These are phyloP conservation scores for Heliconius erato DNA, from an alignment of 2,888 invertebrate species.

Conservation along the genomic window DNA sequence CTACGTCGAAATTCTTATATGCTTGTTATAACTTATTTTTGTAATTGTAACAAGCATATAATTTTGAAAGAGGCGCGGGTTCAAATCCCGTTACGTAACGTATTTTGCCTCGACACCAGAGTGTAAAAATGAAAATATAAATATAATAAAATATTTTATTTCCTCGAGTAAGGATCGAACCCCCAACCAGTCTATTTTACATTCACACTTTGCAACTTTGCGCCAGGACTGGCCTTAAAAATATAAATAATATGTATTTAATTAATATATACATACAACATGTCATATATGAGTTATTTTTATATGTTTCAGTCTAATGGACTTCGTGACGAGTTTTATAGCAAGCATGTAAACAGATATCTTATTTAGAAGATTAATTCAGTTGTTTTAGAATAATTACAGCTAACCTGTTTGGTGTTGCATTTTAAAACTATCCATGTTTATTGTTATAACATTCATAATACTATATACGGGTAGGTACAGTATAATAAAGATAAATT, in stretches of 20 bases:
- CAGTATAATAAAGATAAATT: neutral
- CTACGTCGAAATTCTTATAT: too few relatives aligned
- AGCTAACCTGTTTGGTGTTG: constrained; percentile 19
- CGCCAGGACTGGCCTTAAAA: too few relatives aligned
- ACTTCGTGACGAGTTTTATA: constrained; percentile 28
- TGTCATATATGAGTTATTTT: constrained; percentile 2
- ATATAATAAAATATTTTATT: too few relatives aligned
- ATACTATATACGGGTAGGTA: neutral
- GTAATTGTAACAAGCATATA: too few relatives aligned
- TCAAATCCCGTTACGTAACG: too few relatives aligned
- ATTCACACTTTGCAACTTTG: too few relatives aligned
- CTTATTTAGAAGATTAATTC: constrained; percentile 12
- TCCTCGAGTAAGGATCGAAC: too few relatives aligned
- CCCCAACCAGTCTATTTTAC: too few relatives aligned
- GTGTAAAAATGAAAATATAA: too few relatives aligned
- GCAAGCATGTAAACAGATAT: constrained; percentile 4
- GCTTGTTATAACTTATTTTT: too few relatives aligned
- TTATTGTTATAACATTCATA: constrained; percentile 9
- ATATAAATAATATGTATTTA: neutral
- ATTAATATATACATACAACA: neutral
- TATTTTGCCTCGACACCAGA: too few relatives aligned
- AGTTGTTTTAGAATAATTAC: constrained; percentile 36
- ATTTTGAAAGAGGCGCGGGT: too few relatives aligned
- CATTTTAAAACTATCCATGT: constrained; percentile 15
- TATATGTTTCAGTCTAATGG: neutral